Conservation (phyloP, 1,140 invertebrate species). For the Rhagoletis zephyria region DNA sequence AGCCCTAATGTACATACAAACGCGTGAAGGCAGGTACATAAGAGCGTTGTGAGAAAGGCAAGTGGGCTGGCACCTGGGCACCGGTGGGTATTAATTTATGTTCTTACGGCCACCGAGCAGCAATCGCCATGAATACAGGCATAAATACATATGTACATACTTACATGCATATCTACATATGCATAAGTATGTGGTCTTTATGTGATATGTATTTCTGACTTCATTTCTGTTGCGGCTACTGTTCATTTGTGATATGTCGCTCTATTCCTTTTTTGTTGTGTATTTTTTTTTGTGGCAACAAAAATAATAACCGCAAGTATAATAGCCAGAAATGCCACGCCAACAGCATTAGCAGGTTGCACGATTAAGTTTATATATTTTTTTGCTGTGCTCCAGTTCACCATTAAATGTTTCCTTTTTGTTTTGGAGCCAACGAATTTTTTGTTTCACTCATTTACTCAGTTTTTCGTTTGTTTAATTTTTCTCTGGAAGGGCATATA, state of each 20-base stretch:
- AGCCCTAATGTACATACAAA: background rate
- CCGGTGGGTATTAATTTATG: background rate
- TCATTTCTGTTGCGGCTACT: background rate
- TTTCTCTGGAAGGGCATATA: slow-evolving; percentile 1
- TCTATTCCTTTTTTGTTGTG: background rate
- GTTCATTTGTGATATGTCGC: slow-evolving; percentile 31
- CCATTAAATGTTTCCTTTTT: background rate
- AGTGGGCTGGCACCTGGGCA: background rate
- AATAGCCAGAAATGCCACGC: background rate
- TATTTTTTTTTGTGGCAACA: background rate
- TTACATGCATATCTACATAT: background rate
- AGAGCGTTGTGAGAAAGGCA: background rate
- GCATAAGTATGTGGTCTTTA: background rate
- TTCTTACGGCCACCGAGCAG: background rate
- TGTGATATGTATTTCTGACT: background rate
- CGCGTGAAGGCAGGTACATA: background rate
- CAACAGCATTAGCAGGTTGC: background rate
- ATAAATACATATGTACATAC: background rate
- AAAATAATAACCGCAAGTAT: slow-evolving; percentile 43
- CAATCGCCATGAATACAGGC: background rate
- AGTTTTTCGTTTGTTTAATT: background rate
- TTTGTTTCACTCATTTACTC: background rate
- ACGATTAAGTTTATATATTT: slow-evolving; percentile 4
- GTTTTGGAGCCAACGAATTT: slow-evolving; percentile 22
- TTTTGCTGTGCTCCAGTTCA: background rate